A percentile compares a stretch with the other conserved stretches of the same genome.
Evolutionary conservation across 2,888 invertebrate species (phyloP).

Genomic region (Lithophane ornitopus): DNA sequence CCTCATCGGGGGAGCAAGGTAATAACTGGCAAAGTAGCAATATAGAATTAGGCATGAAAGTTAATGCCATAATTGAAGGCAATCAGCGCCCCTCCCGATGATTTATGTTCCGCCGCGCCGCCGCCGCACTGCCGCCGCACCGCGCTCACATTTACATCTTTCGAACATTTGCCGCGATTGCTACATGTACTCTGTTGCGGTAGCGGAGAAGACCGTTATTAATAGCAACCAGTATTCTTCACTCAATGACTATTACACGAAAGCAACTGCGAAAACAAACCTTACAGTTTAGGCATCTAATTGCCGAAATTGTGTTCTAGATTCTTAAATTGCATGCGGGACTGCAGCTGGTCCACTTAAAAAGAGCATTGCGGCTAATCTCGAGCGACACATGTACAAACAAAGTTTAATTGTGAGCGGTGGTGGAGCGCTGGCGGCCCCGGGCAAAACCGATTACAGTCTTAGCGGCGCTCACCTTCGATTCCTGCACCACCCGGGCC

Average conservation of each 20-base stretch:
- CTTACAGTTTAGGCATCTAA: slow-evolving; percentile 62
- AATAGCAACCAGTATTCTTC: slow-evolving; percentile 62
- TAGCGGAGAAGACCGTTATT: slow-evolving; percentile 60
- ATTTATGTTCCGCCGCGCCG: slow-evolving; percentile 77
- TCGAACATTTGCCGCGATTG: slow-evolving; percentile 77
- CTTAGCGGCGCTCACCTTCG: slow-evolving; percentile 90
- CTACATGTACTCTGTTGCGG: slow-evolving; percentile 69
- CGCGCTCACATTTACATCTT: slow-evolving; percentile 82
- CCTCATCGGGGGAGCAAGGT: slow-evolving; percentile 71
- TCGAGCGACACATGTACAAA: slow-evolving; percentile 90
- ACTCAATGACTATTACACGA: slow-evolving; percentile 29
- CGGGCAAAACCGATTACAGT: slow-evolving; percentile 90
- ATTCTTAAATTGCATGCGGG: slow-evolving; percentile 88
- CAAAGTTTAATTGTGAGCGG: slow-evolving; percentile 90
- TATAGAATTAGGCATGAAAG: slow-evolving; percentile 87
- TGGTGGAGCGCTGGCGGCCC: slow-evolving; percentile 74
- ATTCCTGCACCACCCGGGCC: slow-evolving; percentile 77
- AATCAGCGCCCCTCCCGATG: slow-evolving; percentile 87
- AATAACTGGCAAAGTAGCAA: slow-evolving; percentile 76
- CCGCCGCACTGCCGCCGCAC: slow-evolving; percentile 57
- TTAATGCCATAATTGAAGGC: slow-evolving; percentile 89
- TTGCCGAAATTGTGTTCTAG: slow-evolving; percentile 82
- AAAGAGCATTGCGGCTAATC: slow-evolving; percentile 90
- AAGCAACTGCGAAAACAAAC: slow-evolving; percentile 46
- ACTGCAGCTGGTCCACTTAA: slow-evolving; percentile 87